phyloP scores from a whole-genome alignment of 2,797 vertebrate species.

The Tapirus indicus region DNA sequence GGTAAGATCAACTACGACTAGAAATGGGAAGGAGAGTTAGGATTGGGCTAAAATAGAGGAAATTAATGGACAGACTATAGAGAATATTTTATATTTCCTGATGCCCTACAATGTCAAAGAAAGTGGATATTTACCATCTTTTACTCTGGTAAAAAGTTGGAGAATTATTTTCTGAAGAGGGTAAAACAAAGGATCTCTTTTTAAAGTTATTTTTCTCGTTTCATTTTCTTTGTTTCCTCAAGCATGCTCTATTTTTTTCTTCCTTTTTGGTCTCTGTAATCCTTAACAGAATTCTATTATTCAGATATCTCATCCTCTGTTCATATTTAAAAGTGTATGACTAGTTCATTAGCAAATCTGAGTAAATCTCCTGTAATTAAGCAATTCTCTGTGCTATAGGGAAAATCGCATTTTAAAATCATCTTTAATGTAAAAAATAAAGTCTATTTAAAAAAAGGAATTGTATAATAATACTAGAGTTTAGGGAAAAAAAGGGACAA shows the following conservation, averaged over 20 bases:
- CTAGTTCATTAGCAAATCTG: background rate
- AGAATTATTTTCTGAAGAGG: background rate
- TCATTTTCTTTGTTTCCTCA: background rate
- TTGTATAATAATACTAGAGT: background rate
- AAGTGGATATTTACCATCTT: background rate
- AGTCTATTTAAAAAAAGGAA: background rate
- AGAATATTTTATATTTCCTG: background rate
- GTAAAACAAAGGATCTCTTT: background rate
- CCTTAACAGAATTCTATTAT: background rate
- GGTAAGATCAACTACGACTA: too few species aligned
- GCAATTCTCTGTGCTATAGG: background rate
- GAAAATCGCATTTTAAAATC: background rate
- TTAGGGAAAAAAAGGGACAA: background rate
- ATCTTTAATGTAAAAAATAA: background rate
- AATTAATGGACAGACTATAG: background rate
- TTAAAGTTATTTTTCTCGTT: background rate
- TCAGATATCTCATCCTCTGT: background rate
- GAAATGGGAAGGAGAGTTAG: background rate
- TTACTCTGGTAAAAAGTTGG: background rate
- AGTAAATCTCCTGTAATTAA: background rate
- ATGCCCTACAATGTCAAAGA: background rate
- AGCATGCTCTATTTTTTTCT: background rate
- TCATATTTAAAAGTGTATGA: background rate
- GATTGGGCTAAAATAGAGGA: background rate
- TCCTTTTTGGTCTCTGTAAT: background rate